Base-by-base conservation (phyloP, 1,140 invertebrate genomes). In the Drosophila parvula region DNA sequence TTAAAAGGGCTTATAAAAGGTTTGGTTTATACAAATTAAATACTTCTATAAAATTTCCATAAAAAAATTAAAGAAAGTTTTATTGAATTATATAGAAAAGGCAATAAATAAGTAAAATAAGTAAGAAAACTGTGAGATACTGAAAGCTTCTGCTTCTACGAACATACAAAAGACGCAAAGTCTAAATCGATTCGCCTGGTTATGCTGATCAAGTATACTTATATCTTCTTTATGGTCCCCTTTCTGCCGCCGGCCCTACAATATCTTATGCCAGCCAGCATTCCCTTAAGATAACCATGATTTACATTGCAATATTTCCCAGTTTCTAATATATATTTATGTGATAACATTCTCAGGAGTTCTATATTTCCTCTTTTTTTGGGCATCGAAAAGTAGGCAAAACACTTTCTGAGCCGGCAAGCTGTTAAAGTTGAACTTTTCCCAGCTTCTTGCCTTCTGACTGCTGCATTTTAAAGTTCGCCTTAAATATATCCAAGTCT, bases 401-500 rank as follows among this genome's bases (percentile, higher is more conserved):
- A 28, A 48, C 30, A 48, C n/a, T 64, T 58, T 80, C 61, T 36
- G 9, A n/a, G 14, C 38, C 55, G 12, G 32, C 62, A 10, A 40
- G 67, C 51, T 55, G 18, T 55, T 55, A 22, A 55, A 55, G 12
- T 38, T 55, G 1, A 55, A 55, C 48, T 68, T 76, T 51, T 44
- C 9, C 34, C 53, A 51, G 59, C 27, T 38, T 41, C 38, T 10
- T 18, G 1, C 11, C 30, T 14, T 9, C 61, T 62, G 74, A 55
- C 43, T 69, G 62, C 38, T 55, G 74, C 32, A 69, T 70, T 58
- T 71, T 78, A 78, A 78, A 78, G 74, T 60, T 70, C 10, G n/a
- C 45, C 53, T 40, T 63, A 57, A 62, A 50, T n/a, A 22, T 36
- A 27, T 34, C 11, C 41, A 43, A 45, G 50, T 32, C 7, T 27